Evolutionary conservation across 2,797 vertebrate species (phyloP), one percentile per base, ranked within the genome.

Genomic region (Ambastaia sidthimunki): DNA sequence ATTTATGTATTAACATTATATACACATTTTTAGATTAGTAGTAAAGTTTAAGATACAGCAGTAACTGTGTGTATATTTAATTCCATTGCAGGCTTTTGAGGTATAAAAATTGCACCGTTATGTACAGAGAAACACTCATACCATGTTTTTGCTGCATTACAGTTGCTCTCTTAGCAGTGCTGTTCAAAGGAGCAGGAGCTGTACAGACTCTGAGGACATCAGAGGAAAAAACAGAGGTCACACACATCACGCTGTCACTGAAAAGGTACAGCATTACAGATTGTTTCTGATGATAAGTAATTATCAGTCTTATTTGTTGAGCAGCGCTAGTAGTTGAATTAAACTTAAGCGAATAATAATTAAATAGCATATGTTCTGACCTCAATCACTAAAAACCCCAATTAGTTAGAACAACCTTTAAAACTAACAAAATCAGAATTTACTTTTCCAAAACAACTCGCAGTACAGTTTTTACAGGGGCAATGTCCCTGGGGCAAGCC

Each of bases 141-240:
- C 28, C 3, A n/a, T 4, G 4, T 7, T 81, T 65, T 59, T 76
- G n/a, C 57, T 55, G 11, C 41, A 1, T 79, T 59, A 34, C 7
- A 79, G 16, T 34, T 89, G 88, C 71, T 65, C 86, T 41, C 85
- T 84, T 15, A 94, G 89, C 28, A 80, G 86, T 81, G 92, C 90
- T 74, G 86, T 92, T 84, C 95, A 96, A 86, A 93, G 97, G 86
- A 99, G 97, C 85, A 95, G 92, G 81, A 98, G 97, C 89, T 98
- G 97, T 90, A 97, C 90, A 0, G 96, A 97, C 72, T 91, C 95
- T 2, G 83, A 95, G 81, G 96, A 98, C 74, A 91, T 93, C n/a
- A 87, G 91, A 88, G 87, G 92, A 55, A 98, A 96, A 93, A 76
- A 70, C 52, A 91, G 88, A 83, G 73, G 76, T 1, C 34, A 84